These are phyloP conservation scores for Orientallactaga sibirica DNA, from an alignment of 2,797 vertebrate genomes.

Conservation along the genomic window DNA sequence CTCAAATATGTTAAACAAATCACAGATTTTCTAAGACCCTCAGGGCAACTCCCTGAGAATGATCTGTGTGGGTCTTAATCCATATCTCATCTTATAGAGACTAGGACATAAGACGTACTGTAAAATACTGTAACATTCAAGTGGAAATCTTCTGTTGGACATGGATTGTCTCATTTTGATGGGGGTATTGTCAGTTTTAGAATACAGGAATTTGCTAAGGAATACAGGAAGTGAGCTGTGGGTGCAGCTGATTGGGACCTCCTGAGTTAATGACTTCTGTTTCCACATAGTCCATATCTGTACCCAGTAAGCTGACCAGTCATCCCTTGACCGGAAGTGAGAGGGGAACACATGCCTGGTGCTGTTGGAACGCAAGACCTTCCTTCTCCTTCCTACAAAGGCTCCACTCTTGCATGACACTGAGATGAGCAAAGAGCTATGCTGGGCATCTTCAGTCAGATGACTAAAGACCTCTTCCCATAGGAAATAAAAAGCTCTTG, in stretches of 20 bases:
- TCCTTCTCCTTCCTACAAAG: neutral
- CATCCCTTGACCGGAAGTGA: neutral
- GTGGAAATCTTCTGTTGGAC: neutral
- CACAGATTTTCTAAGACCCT: neutral
- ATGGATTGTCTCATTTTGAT: constrained; percentile 42
- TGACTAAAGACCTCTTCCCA: constrained; percentile 9
- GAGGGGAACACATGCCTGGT: neutral
- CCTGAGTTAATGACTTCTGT: neutral
- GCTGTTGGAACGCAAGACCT: neutral
- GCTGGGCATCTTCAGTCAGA: neutral
- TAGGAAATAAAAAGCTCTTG: constrained; percentile 2
- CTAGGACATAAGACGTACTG: neutral
- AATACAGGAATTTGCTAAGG: neutral
- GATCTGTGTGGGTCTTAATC: neutral
- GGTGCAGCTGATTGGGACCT: neutral
- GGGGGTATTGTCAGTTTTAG: neutral
- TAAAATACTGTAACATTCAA: neutral
- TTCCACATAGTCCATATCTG: neutral
- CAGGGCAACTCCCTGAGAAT: constrained; percentile 17
- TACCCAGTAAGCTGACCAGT: neutral
- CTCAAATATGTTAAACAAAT: constrained; percentile 19
- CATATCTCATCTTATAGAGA: neutral
- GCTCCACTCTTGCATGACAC: neutral
- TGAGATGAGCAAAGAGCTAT: neutral
- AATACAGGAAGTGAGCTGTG: too few species aligned